phyloP scores from a whole-genome alignment of 1,140 invertebrate genomes.

The Gyrodactylus bullatarudis region DNA sequence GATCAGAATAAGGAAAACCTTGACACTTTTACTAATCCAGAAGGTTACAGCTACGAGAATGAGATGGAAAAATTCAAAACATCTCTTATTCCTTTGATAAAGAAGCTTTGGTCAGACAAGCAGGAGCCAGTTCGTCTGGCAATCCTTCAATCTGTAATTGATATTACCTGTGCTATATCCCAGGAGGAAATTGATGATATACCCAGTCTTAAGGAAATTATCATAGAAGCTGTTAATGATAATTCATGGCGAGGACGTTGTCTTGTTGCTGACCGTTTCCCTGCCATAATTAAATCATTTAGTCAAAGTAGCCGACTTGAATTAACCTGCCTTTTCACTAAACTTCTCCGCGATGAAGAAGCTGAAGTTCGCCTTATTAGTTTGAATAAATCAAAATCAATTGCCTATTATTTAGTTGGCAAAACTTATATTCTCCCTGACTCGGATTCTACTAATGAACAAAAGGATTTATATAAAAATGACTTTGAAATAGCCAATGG shows the following conservation, averaged over 20 bases:
- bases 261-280: background rate
- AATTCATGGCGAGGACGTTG: background rate
- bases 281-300: background rate
- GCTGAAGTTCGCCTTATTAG: background rate
- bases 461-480: too few species aligned
- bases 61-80: slow-evolving; percentile 35
- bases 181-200: background rate
- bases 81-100: slow-evolving; percentile 83
- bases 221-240: background rate
- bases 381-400: background rate
- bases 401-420: background rate
- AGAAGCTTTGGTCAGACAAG: slow-evolving; percentile 60
- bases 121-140: slow-evolving; percentile 77
- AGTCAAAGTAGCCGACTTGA: background rate
- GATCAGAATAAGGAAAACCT: background rate
- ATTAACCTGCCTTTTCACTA: background rate
- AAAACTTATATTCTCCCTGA: too few species aligned
- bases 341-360: background rate
- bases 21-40: background rate
- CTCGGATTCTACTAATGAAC: too few species aligned
- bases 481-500: too few species aligned
- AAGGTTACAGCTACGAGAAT: background rate
- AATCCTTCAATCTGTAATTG: slow-evolving; percentile 91
- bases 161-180: slow-evolving; percentile 73
- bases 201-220: background rate